phyloP scores from a whole-genome alignment of 2,113 vertebrate species.

The Genyomyrus donnyi region DNA sequence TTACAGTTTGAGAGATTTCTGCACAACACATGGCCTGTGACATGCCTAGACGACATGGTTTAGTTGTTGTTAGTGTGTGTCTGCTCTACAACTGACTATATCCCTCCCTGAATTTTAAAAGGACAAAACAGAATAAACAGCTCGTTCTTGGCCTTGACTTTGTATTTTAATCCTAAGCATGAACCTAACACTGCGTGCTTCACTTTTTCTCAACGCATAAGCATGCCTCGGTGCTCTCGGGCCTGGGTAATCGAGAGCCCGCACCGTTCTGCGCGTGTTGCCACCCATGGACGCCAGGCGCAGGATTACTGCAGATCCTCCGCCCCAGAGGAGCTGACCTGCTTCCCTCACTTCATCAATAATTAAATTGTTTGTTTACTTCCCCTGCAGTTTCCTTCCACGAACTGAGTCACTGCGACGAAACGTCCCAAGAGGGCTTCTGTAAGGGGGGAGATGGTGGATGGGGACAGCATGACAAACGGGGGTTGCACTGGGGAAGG shows the following conservation, averaged over 20 bases:
- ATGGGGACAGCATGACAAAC: not conserved
- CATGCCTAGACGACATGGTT: not conserved
- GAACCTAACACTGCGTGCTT: not conserved
- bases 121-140: not conserved
- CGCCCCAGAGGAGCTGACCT: not conserved
- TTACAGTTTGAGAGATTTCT: not conserved
- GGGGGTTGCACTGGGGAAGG: not conserved
- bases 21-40: not conserved
- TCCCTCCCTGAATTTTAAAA: not conserved
- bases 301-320: not conserved
- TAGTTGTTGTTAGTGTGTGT: not conserved
- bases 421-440: not conserved
- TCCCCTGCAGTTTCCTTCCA: not conserved
- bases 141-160: not conserved
- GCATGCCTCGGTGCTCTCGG: not conserved
- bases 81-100: not conserved
- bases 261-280: not conserved
- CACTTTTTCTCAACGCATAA: not conserved
- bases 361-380: constrained; percentile 7
- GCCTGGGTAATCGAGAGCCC: not conserved
- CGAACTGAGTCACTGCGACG: not conserved
- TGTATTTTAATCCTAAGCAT: not conserved
- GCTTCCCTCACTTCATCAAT: not conserved
- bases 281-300: not conserved
- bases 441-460: not conserved